Base-by-base conservation (phyloP, 2,888 invertebrate genomes). In the Cyclophora punctaria region DNA sequence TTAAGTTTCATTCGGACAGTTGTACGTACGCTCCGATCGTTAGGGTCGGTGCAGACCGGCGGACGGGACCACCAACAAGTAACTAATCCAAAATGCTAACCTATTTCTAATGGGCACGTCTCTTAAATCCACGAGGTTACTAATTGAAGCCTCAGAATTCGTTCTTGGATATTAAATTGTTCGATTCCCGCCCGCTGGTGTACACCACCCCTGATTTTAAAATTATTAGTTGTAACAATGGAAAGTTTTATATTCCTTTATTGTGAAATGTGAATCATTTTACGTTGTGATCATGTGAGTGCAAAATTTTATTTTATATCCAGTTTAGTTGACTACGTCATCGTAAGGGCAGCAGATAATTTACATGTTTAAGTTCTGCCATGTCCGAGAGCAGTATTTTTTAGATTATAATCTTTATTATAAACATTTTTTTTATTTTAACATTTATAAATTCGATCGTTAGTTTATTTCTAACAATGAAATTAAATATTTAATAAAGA, bases 381-480 rank as follows among this genome's bases (percentile, higher is more conserved):
- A 78, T 80, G 85, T 87, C 85, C 84, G 73, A 78, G 80, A 87
- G 83, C 87, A 88, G 87, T 88, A 88, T 88, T 88, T 85, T 83
- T 87, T 87, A 86, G 86, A 85, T 80, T 50, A 72, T 85, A 86
- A 80, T 80, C 80, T 81, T 85, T 85, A 84, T 83, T 80, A 74
- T 80, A 78, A 80, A 44, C 44, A 71, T 74, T 71, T 76, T 84
- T 80, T 73, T 80, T 80, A 81, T 79, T 84, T 81, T 84, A 85
- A 84, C 82, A 82, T 78, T 84, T 80, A 80, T 80, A 78, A 85
- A 83, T 82, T 86, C 85, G 84, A 83, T 83, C 85, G 86, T 88
- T 88, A 88, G 87, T 88, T 85, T 80, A 84, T 86, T 86, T 87
- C 86, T 88, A 88, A 88, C 87, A 86, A 74, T 87, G 84, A 87